Conservation (phyloP, 2,888 invertebrate genomes). For the Chaetoderma sp. region DNA sequence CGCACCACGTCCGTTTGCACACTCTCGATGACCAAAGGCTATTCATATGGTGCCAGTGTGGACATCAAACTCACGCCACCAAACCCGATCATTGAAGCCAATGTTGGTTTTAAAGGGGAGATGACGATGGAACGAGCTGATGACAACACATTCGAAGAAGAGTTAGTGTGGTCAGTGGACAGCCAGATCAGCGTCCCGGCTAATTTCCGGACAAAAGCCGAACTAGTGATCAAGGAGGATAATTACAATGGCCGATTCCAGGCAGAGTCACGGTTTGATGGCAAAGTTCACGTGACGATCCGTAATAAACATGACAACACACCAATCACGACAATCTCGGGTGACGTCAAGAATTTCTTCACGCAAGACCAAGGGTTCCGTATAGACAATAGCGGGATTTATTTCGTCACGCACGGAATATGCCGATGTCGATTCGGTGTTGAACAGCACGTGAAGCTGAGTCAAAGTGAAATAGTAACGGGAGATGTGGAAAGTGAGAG, state of each 20-base stretch:
- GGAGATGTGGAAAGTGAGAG: background rate
- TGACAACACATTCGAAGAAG: constrained; percentile 63
- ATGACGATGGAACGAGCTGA: constrained; percentile 62
- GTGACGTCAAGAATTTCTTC: constrained; percentile 63
- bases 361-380: constrained; percentile 52
- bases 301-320: constrained; percentile 64
- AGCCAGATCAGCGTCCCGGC: constrained; percentile 66
- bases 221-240: constrained; percentile 62
- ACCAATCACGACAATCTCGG: constrained; percentile 63
- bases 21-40: constrained; percentile 56
- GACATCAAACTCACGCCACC: constrained; percentile 66
- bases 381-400: constrained; percentile 47
- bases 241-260: constrained; percentile 64
- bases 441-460: constrained; percentile 67
- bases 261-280: constrained; percentile 62
- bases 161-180: constrained; percentile 69
- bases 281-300: constrained; percentile 63
- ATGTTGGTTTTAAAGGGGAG: constrained; percentile 67
- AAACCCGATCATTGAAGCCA: constrained; percentile 67
- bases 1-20: constrained; percentile 65
- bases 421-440: constrained; percentile 69
- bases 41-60: constrained; percentile 52
- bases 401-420: constrained; percentile 60
- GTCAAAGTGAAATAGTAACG: constrained; percentile 39
- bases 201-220: constrained; percentile 51